Evolutionary conservation across 2,797 vertebrate genomes (phyloP), one percentile per base, ranked within the genome.

Genomic region (Vipera latastei): DNA sequence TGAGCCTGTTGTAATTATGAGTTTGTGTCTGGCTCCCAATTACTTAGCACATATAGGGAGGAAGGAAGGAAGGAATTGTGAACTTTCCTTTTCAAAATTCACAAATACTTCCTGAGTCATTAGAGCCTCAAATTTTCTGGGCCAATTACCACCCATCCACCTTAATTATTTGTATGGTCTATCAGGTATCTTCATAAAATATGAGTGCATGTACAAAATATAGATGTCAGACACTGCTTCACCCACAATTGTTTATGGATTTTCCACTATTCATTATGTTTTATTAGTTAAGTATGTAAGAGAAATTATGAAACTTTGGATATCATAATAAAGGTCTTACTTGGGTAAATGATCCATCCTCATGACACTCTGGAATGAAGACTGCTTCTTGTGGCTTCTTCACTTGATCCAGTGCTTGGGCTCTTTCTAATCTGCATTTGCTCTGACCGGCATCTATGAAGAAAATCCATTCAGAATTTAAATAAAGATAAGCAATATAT

Each of bases 321-420:
- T 89, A 59, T n/a, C 18, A 0, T 63, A 78, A 51, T 0, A 78
- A 38, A 94, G 89, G 1, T 92, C 96, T 97, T 94, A 98, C 99
- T 98, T 99, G 99, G 8, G 98, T 98, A 91, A 99, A 99, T 6
- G 99, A 99, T 93, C 99, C 99, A n/a, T 99, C 99, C 91, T 99
- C 99, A 1, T 98, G 98, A 97, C 99, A 99, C 96, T 99, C 99
- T 7, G 99, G 99, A 96, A 99, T 98, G 94, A 99, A 99, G 94
- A 98, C 98, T 57, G 99, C 98, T 97, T 99, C 99, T 97, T 99
- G 99, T 8, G 99, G 99, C 94, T 98, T 98, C 97, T 98, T 98
- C 91, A 98, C 98, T 92, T 98, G 98, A 94, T 99, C 99, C 96
- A 99, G 93, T 2, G 99, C 99, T 97, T 99, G 98, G 95, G 97